Conservation (phyloP, 2,888 invertebrate genomes). For the Hyppa rectilinea region DNA sequence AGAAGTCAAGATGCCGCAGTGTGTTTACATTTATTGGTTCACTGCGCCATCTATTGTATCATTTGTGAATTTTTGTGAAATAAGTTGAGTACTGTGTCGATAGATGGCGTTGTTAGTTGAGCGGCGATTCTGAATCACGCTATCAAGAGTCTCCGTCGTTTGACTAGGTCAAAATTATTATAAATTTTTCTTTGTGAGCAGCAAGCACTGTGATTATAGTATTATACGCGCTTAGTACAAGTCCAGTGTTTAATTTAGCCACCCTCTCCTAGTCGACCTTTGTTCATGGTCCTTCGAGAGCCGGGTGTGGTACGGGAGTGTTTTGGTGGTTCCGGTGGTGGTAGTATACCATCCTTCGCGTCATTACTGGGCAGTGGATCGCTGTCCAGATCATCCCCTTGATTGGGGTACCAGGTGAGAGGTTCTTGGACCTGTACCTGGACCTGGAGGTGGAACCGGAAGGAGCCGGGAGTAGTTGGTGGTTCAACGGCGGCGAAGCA, state of each 20-base stretch:
- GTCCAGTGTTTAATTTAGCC: background rate
- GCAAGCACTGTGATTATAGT: background rate
- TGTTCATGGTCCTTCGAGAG: background rate
- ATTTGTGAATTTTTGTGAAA: background rate
- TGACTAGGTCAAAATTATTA: background rate
- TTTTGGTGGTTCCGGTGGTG: background rate
- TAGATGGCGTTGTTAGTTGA: background rate
- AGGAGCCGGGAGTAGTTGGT: background rate
- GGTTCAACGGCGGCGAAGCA: conserved; percentile 1
- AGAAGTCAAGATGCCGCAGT: too few species aligned
- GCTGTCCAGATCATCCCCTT: too few species aligned
- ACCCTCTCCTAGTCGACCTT: background rate
- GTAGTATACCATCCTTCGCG: too few species aligned
- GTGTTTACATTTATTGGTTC: too few species aligned
- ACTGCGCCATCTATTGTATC: background rate
- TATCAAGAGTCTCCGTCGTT: background rate
- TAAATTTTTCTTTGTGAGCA: background rate
- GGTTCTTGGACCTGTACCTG: background rate
- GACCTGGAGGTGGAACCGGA: background rate
- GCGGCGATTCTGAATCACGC: background rate
- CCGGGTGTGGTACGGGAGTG: too few species aligned
- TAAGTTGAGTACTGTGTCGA: background rate
- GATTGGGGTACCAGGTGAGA: too few species aligned
- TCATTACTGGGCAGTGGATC: too few species aligned
- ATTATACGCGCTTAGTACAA: background rate